A percentile compares a stretch with the other conserved stretches of the same genome.
These are phyloP conservation scores for Avahi laniger DNA, from an alignment of 2,797 vertebrate genomes.

Conservation along the genomic window DNA sequence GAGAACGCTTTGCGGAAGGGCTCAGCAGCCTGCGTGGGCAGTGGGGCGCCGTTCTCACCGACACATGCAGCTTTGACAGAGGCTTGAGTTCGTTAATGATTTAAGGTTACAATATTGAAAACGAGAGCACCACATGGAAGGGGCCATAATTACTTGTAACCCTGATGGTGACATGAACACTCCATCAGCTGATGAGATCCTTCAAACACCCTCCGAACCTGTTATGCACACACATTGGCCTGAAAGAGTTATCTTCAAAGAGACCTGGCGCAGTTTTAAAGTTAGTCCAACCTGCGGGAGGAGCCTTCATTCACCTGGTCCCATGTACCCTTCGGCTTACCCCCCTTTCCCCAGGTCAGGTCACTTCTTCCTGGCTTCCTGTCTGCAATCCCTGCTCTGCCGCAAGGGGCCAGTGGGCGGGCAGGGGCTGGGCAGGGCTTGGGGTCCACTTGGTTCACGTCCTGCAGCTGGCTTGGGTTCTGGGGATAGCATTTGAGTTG, in stretches of 20 bases:
- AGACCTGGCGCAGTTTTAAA: not conserved
- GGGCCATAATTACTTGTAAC: rapidly evolving
- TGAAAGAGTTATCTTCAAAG: not conserved
- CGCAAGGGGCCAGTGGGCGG: rapidly evolving
- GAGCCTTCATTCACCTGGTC: not conserved
- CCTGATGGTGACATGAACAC: not conserved
- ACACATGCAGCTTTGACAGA: rapidly evolving
- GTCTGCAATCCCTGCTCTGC: not conserved
- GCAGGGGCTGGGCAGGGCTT: rapidly evolving
- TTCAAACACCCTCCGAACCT: not conserved
- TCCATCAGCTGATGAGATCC: rapidly evolving
- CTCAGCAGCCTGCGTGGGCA: not conserved
- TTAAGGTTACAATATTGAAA: not conserved
- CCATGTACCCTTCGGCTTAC: not conserved
- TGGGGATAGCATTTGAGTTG: not conserved
- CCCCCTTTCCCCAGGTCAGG: rapidly evolving
- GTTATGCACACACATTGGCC: not conserved
- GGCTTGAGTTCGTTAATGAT: not conserved
- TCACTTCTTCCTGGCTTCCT: not conserved
- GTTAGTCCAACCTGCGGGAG: not conserved
- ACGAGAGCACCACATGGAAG: not conserved
- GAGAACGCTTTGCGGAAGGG: not conserved
- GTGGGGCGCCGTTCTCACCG: rapidly evolving
- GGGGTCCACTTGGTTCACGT: not conserved
- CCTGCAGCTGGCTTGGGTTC: not conserved